phyloP scores from a whole-genome alignment of 2,797 vertebrate genomes.

The Hemitrygon akajei region DNA sequence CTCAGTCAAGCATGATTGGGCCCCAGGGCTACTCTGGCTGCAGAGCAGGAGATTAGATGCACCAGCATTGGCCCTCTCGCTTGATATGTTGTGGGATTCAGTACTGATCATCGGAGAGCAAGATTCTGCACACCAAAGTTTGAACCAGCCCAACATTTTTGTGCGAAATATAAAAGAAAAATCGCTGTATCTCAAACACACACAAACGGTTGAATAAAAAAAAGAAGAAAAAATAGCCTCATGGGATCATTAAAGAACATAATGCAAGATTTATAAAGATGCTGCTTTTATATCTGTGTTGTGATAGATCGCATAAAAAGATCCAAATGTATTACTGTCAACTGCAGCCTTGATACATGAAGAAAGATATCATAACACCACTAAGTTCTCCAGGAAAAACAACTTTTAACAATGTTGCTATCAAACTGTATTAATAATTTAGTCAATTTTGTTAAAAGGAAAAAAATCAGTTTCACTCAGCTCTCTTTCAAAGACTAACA shows the following conservation, averaged over 20 bases:
- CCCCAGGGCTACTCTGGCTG: too few relatives aligned
- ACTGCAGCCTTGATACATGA: not conserved
- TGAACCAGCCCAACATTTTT: not conserved
- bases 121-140: too few relatives aligned
- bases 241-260: not conserved
- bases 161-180: not conserved
- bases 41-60: too few relatives aligned
- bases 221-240: not conserved
- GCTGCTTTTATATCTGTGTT: not conserved
- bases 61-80: too few relatives aligned
- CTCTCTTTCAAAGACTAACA: not conserved
- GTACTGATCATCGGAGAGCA: too few relatives aligned
- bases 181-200: not conserved
- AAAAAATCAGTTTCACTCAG: not conserved
- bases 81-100: too few relatives aligned
- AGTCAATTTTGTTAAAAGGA: not conserved
- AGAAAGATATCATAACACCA: not conserved
- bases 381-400: not conserved
- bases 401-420: not conserved
- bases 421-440: constrained; percentile 7
- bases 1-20: too few relatives aligned
- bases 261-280: constrained; percentile 11
- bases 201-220: not conserved
- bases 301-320: constrained; percentile 10
- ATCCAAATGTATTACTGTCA: constrained; percentile 5